Evolutionary conservation across 2,797 vertebrate species (phyloP).

Genomic region (Phrynocephalus vlangalii): DNA sequence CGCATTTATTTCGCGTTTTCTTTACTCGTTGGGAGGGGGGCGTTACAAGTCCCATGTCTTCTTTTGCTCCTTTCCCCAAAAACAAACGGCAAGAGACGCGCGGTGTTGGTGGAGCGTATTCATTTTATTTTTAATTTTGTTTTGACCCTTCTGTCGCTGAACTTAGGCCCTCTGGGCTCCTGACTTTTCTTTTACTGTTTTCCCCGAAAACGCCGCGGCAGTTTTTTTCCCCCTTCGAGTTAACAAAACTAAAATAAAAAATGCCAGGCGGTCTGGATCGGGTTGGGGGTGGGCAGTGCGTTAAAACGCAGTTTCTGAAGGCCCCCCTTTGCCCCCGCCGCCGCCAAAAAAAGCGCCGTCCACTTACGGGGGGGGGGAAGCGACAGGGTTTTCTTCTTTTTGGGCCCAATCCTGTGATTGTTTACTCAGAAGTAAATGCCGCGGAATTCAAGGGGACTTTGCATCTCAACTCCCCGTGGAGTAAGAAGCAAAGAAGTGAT

Average conservation of each 20-base stretch:
- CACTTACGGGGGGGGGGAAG: not conserved
- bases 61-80: not conserved
- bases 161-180: not conserved
- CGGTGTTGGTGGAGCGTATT: not conserved
- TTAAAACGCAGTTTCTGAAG: not conserved
- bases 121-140: not conserved
- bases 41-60: too few relatives aligned
- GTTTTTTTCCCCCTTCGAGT: not conserved
- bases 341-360: not conserved
- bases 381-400: too few relatives aligned
- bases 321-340: too few relatives aligned
- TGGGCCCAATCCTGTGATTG: not conserved
- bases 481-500: not conserved
- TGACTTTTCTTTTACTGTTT: not conserved
- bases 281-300: too few relatives aligned
- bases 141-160: not conserved
- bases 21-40: too few relatives aligned
- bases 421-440: conserved; percentile 6
- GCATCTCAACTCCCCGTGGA: not conserved
- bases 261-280: not conserved
- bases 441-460: not conserved
- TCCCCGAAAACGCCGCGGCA: not conserved
- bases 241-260: not conserved
- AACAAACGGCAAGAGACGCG: not conserved
- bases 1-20: too few relatives aligned